Conservation (phyloP, 2,888 invertebrate species). For the Matsumyia berberina region DNA sequence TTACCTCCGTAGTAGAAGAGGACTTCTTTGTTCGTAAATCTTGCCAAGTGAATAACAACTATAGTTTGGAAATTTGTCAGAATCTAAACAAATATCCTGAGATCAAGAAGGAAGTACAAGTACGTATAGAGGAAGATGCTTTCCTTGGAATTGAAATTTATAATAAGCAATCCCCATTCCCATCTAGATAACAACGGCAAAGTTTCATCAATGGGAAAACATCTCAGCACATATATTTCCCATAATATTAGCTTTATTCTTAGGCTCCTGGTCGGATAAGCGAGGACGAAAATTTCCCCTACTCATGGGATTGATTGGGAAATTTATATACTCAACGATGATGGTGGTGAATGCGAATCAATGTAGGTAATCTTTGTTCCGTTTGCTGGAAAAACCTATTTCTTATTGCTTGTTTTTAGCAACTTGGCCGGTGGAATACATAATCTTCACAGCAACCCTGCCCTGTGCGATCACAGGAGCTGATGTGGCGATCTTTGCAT, state of each 20-base stretch:
- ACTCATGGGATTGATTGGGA: conserved; percentile 89
- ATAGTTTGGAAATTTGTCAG: conserved; percentile 88
- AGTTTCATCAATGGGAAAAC: conserved; percentile 91
- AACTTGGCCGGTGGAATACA: conserved; percentile 89
- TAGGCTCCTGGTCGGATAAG: conserved; percentile 93
- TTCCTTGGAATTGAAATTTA: neutral
- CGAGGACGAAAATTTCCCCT: conserved; percentile 91
- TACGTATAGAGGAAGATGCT: conserved; percentile 80
- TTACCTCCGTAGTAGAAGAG: conserved; percentile 91
- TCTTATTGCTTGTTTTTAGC: too few relatives aligned
- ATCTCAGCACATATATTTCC: conserved; percentile 90
- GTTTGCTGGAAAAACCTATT: too few relatives aligned
- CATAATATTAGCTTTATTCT: conserved; percentile 90
- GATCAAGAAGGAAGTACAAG: conserved; percentile 89
- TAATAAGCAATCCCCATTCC: neutral
- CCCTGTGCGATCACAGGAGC: conserved; percentile 92
- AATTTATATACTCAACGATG: conserved; percentile 90
- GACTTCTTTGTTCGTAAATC: conserved; percentile 91
- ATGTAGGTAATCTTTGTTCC: conserved; percentile 81
- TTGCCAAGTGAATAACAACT: conserved; percentile 90
- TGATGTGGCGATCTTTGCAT: conserved; percentile 92
- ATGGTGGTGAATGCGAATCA: conserved; percentile 88
- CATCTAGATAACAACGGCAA: conserved; percentile 89
- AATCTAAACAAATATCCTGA: conserved; percentile 86
- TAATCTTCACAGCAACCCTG: conserved; percentile 90